phyloP scores from a whole-genome alignment of 2,888 invertebrate species.

The Meta bourneti region DNA sequence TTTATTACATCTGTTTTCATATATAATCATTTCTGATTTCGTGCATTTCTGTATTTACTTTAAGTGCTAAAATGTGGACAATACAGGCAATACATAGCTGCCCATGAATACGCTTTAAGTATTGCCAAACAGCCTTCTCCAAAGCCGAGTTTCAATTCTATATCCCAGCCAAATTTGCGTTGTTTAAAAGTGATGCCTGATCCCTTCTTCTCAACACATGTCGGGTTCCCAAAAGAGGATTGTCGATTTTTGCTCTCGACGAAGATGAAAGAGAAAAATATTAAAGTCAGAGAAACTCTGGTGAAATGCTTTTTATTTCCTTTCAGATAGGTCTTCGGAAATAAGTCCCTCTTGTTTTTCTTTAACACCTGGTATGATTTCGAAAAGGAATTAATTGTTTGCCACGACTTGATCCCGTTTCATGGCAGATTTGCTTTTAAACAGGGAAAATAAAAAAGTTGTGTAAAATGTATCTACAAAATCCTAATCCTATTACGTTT shows the following conservation, averaged over 20 bases:
- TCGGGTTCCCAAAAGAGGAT: neutral
- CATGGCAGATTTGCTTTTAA: neutral
- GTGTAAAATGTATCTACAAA: neutral
- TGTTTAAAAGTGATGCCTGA: neutral
- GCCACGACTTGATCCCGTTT: neutral
- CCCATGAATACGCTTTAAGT: neutral
- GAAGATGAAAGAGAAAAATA: neutral
- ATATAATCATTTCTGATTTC: too few species aligned
- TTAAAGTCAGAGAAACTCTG: neutral
- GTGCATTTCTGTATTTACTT: too few species aligned
- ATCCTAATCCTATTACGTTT: neutral
- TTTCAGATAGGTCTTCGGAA: neutral
- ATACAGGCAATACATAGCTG: too few species aligned
- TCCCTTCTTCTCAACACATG: constrained; percentile 4
- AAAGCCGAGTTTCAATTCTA: neutral
- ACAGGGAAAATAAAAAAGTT: neutral
- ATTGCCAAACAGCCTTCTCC: neutral
- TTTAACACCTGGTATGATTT: neutral
- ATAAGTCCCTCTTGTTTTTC: neutral
- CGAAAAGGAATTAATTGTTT: neutral
- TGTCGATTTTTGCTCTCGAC: neutral
- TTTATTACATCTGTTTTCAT: too few species aligned
- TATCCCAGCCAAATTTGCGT: neutral
- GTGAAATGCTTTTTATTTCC: neutral
- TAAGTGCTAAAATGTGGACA: too few species aligned